Percentiles rank a stretch among this genome's conserved stretches.
These are phyloP conservation scores for Pantherophis vulpinus DNA, from an alignment of 2,797 vertebrate species.

Conservation along the genomic window DNA sequence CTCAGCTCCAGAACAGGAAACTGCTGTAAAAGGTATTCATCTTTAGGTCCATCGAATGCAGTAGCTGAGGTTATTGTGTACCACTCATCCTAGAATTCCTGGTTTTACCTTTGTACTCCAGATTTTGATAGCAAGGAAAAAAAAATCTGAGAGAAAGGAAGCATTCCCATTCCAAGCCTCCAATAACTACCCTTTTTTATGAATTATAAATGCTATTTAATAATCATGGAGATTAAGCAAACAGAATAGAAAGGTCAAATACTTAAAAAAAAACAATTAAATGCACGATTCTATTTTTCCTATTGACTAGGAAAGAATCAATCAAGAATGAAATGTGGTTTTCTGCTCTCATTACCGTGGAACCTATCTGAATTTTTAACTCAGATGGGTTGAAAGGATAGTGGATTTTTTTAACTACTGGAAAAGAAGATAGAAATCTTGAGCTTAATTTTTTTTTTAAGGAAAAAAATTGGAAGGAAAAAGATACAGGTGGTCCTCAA, in stretches of 20 bases:
- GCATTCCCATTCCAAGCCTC: conserved; percentile 30
- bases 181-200: conserved; percentile 40
- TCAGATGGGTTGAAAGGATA: conserved; percentile 45
- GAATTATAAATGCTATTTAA: conserved; percentile 57
- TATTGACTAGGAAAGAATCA: conserved; percentile 57
- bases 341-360: conserved; percentile 51
- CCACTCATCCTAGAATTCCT: background rate
- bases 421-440: background rate
- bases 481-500: background rate
- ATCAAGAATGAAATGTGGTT: conserved; percentile 66
- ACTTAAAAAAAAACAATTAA: conserved; percentile 67
- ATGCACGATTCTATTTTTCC: conserved; percentile 43
- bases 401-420: background rate
- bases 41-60: conserved; percentile 17
- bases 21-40: conserved; percentile 16
- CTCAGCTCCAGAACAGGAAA: background rate
- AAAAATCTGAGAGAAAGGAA: conserved; percentile 30
- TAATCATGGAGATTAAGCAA: conserved; percentile 61
- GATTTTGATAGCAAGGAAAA: conserved; percentile 25
- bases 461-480: background rate
- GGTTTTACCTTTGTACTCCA: conserved; percentile 30
- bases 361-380: conserved; percentile 43
- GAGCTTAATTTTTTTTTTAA: background rate
- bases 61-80: background rate
- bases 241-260: conserved; percentile 63